phyloP scores from a whole-genome alignment of 2,113 vertebrate species.

The Circaetus cinerascens region DNA sequence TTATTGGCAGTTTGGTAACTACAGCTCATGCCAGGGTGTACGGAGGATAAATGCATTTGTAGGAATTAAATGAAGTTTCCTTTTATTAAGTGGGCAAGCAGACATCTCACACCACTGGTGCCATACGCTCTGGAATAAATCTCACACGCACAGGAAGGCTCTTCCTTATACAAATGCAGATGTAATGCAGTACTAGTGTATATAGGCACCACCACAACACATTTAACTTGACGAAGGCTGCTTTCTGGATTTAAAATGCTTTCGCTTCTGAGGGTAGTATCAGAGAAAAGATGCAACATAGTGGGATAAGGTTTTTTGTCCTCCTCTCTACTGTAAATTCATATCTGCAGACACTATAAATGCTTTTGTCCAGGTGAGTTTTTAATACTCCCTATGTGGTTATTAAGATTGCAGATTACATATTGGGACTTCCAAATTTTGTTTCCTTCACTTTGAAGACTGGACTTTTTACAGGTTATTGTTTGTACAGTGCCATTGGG shows the following conservation, averaged over 20 bases:
- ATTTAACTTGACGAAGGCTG: neutral
- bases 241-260: neutral
- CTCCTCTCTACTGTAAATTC: neutral
- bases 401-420: neutral
- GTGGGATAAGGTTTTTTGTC: neutral
- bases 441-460: neutral
- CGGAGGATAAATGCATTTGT: neutral
- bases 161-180: slow-evolving; percentile 35
- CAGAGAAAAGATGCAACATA: neutral
- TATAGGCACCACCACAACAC: neutral
- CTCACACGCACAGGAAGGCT: neutral
- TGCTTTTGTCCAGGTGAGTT: neutral
- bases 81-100: neutral
- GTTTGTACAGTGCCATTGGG: neutral
- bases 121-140: neutral
- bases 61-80: neutral
- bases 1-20: neutral
- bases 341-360: neutral
- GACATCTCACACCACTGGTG: neutral
- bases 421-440: neutral
- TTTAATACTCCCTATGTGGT: neutral
- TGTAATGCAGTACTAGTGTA: slow-evolving; percentile 22
- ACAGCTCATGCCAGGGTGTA: neutral
- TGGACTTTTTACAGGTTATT: neutral
- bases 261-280: neutral